These are phyloP conservation scores for Ochropleura leucogaster DNA, from an alignment of 2,888 invertebrate genomes.

Conservation along the genomic window DNA sequence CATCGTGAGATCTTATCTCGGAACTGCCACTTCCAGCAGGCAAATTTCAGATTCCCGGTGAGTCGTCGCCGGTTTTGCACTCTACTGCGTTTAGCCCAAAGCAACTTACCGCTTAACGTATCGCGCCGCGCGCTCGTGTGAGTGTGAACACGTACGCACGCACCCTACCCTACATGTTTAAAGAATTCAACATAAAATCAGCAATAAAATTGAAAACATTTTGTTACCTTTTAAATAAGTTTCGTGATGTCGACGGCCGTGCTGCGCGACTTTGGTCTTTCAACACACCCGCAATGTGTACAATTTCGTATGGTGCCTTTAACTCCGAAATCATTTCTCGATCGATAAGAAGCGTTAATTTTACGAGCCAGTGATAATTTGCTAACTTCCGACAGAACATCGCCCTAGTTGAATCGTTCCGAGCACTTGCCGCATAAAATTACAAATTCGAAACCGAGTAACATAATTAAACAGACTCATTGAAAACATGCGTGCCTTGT, in stretches of 20 bases:
- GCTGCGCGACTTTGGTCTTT: conserved; percentile 82
- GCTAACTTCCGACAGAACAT: conserved; percentile 90
- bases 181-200: conserved; percentile 90
- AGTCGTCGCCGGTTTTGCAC: conserved; percentile 77
- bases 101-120: conserved; percentile 74
- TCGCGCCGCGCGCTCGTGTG: conserved; percentile 75
- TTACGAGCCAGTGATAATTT: conserved; percentile 91
- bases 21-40: conserved; percentile 90
- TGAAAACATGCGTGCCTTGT: conserved; percentile 57
- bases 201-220: conserved; percentile 91
- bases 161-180: conserved; percentile 84
- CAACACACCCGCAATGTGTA: conserved; percentile 74
- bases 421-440: conserved; percentile 87
- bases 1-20: conserved; percentile 90
- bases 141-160: conserved; percentile 80
- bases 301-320: conserved; percentile 75
- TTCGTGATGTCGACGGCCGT: conserved; percentile 75
- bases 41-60: conserved; percentile 87
- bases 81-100: conserved; percentile 77
- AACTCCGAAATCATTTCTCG: conserved; percentile 86
- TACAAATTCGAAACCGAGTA: conserved; percentile 80
- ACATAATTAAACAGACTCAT: conserved; percentile 75
- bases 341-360: conserved; percentile 91
- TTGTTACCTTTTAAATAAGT: conserved; percentile 90
- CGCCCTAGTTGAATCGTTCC: conserved; percentile 89